Conservation (phyloP, 64 coral and sea anemone genomes). For the Actinia tenebrosa region DNA sequence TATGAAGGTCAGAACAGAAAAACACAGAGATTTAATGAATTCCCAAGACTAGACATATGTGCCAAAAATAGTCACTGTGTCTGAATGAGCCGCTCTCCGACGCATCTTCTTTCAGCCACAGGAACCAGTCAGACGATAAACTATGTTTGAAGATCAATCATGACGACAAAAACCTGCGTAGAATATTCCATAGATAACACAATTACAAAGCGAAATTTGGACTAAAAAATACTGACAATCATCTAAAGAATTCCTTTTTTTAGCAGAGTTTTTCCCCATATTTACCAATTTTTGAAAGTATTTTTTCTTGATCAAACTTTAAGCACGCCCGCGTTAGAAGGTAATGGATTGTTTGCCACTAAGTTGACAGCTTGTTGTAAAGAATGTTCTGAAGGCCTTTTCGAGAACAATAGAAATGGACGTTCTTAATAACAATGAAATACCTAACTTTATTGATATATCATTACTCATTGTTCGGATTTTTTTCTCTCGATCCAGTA, state of each 20-base stretch:
- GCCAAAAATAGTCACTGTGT: not conserved
- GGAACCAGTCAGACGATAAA: not conserved
- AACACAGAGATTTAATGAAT: not conserved
- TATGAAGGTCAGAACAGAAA: constrained; percentile 1
- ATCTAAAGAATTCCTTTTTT: not conserved
- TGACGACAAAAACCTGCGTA: not conserved
- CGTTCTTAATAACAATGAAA: not conserved
- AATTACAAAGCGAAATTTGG: not conserved
- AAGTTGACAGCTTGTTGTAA: not conserved
- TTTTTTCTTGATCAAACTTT: not conserved
- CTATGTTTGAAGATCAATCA: not conserved
- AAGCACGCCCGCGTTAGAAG: not conserved
- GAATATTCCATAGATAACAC: not conserved
- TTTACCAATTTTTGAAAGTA: no score
- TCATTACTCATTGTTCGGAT: no score
- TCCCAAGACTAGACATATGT: not conserved
- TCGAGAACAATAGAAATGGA: not conserved
- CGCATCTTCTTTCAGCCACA: not conserved
- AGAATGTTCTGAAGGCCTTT: not conserved
- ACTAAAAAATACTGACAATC: not conserved
- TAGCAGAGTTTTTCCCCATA: not conserved
- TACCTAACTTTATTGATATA: no score
- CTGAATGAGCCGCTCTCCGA: not conserved
- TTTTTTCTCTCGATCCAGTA: no score
- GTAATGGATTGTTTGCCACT: not conserved